A percentile compares a stretch with the other conserved stretches of the same genome.
phyloP scores from a whole-genome alignment of 2,113 vertebrate species.

The Cyanistes caeruleus region DNA sequence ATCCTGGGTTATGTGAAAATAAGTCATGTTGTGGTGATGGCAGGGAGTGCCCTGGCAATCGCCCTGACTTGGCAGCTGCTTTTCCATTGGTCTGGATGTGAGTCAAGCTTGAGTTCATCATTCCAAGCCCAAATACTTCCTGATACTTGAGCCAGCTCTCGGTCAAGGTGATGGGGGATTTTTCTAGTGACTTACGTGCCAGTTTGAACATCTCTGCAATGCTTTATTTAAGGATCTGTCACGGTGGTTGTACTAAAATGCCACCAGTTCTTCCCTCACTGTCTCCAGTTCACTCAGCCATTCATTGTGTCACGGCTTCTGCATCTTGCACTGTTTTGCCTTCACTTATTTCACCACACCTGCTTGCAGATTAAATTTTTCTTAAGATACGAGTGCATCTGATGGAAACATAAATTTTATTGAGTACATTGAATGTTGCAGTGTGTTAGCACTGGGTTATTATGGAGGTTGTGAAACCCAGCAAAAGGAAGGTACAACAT shows the following conservation, averaged over 20 bases:
- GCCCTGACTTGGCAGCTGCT: not conserved
- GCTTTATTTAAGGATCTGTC: not conserved
- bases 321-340: conserved; percentile 53
- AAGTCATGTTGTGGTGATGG: not conserved
- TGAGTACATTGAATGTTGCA: not conserved
- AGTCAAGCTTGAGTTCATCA: not conserved
- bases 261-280: conserved; percentile 36
- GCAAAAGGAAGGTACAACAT: not conserved
- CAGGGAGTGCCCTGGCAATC: not conserved
- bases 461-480: not conserved
- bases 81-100: not conserved
- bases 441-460: not conserved
- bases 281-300: conserved; percentile 23
- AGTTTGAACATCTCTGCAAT: not conserved
- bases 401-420: not conserved
- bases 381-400: not conserved
- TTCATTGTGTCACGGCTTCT: conserved; percentile 43
- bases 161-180: not conserved
- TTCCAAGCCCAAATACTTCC: not conserved
- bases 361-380: conserved; percentile 30
- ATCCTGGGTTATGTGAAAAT: accelerated
- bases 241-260: not conserved
- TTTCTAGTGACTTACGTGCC: not conserved
- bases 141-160: not conserved
- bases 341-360: conserved; percentile 37